phyloP scores from a whole-genome alignment of 1,140 invertebrate species.

The Thalassaphorura encarpata region DNA sequence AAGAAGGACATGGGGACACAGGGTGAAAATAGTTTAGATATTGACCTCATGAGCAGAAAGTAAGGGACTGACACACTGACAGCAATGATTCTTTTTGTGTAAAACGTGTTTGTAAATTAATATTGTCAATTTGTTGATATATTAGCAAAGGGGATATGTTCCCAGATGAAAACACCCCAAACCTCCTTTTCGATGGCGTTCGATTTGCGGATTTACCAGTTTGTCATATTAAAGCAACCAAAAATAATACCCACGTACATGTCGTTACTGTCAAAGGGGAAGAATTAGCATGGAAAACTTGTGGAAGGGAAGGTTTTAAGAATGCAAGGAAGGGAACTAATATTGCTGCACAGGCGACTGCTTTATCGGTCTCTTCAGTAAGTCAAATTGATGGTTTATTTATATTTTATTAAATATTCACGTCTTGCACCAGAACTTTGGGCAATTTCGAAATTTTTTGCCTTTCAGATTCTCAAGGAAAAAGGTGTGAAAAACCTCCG shows the following conservation, averaged over 20 bases:
- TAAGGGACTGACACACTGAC: slow-evolving; percentile 5
- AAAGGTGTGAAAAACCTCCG: slow-evolving; percentile 60
- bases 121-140: slow-evolving; percentile 30
- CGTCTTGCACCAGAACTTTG: background rate
- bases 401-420: slow-evolving; percentile 8
- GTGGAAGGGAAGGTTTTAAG: slow-evolving; percentile 88
- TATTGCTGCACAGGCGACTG: slow-evolving; percentile 88
- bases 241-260: slow-evolving; percentile 87
- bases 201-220: slow-evolving; percentile 70
- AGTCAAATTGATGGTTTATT: slow-evolving; percentile 34
- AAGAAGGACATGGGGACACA: slow-evolving; percentile 53
- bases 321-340: slow-evolving; percentile 91
- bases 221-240: slow-evolving; percentile 63
- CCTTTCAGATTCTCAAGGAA: slow-evolving; percentile 57
- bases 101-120: no score
- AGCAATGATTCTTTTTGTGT: background rate
- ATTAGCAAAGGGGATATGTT: slow-evolving; percentile 57
- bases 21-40: slow-evolving; percentile 51
- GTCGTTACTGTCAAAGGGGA: slow-evolving; percentile 59
- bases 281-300: slow-evolving; percentile 43
- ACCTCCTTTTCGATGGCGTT: slow-evolving; percentile 62
- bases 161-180: slow-evolving; percentile 58
- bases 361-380: slow-evolving; percentile 60
- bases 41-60: slow-evolving; percentile 41
- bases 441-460: slow-evolving; percentile 26